Evolutionary conservation across 2,888 invertebrate species (phyloP).

Genomic region (Mesoligia furuncula): DNA sequence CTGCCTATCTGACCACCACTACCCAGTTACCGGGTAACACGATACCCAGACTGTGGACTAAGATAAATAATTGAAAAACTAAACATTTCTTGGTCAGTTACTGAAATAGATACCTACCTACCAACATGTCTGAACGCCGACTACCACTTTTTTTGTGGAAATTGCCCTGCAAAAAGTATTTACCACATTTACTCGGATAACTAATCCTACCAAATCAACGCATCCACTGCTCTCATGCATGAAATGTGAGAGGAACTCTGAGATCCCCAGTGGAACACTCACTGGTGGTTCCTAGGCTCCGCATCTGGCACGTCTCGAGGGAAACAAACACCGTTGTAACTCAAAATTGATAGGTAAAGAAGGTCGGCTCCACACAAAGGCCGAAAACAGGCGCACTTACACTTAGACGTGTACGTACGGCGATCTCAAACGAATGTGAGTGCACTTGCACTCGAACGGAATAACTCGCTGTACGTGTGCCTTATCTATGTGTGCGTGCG

Average conservation of each 20-base stretch:
- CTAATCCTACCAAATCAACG: background rate
- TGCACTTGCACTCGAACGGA: background rate
- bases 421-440: background rate
- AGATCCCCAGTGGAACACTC: slow-evolving; percentile 14
- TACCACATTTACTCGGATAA: background rate
- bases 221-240: background rate
- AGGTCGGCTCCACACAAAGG: background rate
- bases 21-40: too few relatives aligned
- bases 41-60: too few relatives aligned
- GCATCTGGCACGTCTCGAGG: background rate
- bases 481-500: background rate
- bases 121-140: background rate
- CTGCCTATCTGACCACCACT: too few relatives aligned
- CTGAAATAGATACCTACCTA: background rate
- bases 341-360: slow-evolving; percentile 7
- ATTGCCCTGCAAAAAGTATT: background rate
- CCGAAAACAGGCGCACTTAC: background rate
- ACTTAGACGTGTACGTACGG: background rate
- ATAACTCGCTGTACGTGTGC: background rate
- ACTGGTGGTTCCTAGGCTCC: background rate
- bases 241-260: background rate
- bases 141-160: background rate
- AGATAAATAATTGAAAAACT: background rate
- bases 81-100: background rate
- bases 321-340: background rate